phyloP scores from a whole-genome alignment of 2,888 invertebrate genomes.

The Euplexia lucipara region DNA sequence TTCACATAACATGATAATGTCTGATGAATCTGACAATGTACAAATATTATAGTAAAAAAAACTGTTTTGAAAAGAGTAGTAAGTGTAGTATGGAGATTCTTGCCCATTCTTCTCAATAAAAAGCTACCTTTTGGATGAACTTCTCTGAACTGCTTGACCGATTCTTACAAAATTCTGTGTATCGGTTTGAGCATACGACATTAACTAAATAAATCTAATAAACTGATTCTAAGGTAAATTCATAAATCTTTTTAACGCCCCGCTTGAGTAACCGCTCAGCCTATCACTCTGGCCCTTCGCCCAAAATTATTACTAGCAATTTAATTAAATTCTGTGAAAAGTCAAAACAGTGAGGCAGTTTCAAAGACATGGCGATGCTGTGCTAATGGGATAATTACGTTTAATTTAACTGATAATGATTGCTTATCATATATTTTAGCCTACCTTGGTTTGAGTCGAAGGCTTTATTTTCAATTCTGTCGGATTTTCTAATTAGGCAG shows the following conservation, averaged over 20 bases:
- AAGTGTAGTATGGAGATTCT: too few species aligned
- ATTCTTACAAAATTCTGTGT: too few species aligned
- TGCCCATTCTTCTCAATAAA: too few species aligned
- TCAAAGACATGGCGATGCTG: slow-evolving; percentile 50
- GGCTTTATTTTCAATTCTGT: not conserved
- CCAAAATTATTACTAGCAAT: slow-evolving; percentile 49
- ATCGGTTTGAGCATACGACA: too few species aligned
- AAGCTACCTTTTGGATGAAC: too few species aligned
- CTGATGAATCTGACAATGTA: too few species aligned
- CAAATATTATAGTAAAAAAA: too few species aligned
- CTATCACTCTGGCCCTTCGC: slow-evolving; percentile 7
- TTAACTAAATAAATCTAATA: too few species aligned
- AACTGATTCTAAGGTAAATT: not conserved
- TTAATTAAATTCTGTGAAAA: slow-evolving; percentile 61
- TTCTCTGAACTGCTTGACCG: too few species aligned
- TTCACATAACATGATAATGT: too few species aligned
- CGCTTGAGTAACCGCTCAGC: not conserved
- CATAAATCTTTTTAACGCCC: not conserved
- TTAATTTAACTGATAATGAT: slow-evolving; percentile 43
- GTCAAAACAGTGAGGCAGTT: slow-evolving; percentile 48
- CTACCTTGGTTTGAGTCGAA: not conserved
- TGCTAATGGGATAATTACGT: slow-evolving; percentile 38
- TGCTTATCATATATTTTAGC: slow-evolving; percentile 27
- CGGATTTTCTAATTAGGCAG: slow-evolving; percentile 1
- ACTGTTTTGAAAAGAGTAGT: too few species aligned